A percentile compares a stretch with the other conserved stretches of the same genome.
Conservation (phyloP, 2,113 vertebrate genomes). For the Mesoclemmys tuberculata region DNA sequence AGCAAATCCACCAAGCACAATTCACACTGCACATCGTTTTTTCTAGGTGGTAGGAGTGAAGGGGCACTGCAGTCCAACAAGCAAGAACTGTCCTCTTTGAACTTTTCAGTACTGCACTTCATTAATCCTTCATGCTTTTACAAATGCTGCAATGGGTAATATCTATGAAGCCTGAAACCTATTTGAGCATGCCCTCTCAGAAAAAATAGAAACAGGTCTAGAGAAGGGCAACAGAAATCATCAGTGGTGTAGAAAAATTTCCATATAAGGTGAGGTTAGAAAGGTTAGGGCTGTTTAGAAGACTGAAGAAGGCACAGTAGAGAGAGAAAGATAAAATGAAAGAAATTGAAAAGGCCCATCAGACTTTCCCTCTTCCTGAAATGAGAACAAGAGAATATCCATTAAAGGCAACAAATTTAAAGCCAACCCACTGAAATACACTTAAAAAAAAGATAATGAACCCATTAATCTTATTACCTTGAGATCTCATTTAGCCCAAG, state of each 20-base stretch:
- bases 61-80: neutral
- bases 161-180: neutral
- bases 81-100: neutral
- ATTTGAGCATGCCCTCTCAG: accelerated
- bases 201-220: neutral
- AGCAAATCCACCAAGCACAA: conserved; percentile 38
- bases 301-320: conserved; percentile 27
- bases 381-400: neutral
- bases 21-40: neutral
- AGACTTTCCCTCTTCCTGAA: conserved; percentile 45
- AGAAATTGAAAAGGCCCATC: conserved; percentile 1
- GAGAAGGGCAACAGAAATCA: neutral
- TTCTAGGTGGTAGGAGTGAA: neutral
- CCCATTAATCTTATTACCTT: conserved; percentile 6
- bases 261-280: neutral
- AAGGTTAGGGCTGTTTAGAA: neutral
- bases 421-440: neutral
- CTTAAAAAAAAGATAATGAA: conserved; percentile 19
- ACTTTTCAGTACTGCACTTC: neutral
- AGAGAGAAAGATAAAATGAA: conserved; percentile 42
- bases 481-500: conserved; percentile 60
- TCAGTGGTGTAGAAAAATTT: neutral
- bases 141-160: neutral
- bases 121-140: accelerated
- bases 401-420: neutral